phyloP scores from a whole-genome alignment of 1,140 invertebrate species.

The Anoplophora glabripennis region DNA sequence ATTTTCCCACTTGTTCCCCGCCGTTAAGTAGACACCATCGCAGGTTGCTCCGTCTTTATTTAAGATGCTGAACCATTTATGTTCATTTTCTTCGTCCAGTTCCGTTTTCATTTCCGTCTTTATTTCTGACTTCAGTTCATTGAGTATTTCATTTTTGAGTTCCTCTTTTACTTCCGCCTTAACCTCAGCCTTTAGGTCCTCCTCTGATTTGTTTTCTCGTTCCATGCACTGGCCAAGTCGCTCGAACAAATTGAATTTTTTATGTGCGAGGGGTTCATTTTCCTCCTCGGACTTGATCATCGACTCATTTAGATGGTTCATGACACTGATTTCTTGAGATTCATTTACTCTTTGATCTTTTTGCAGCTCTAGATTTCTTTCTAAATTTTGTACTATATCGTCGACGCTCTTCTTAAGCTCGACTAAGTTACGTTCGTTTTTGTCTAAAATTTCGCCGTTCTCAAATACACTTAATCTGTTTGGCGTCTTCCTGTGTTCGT shows the following conservation, averaged over 20 bases:
- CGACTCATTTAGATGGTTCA: conserved; percentile 17
- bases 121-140: conserved; percentile 45
- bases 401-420: conserved; percentile 57
- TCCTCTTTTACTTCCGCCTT: conserved; percentile 53
- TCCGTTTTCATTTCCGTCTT: conserved; percentile 50
- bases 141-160: conserved; percentile 49
- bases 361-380: conserved; percentile 34
- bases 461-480: conserved; percentile 37
- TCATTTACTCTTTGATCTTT: conserved; percentile 35
- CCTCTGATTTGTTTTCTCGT: conserved; percentile 50
- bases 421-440: conserved; percentile 49
- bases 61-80: conserved; percentile 63
- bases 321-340: conserved; percentile 32
- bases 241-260: conserved; percentile 48
- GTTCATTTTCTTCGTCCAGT: conserved; percentile 49
- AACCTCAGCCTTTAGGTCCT: conserved; percentile 53
- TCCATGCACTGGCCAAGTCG: conserved; percentile 50
- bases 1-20: conserved; percentile 44
- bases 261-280: conserved; percentile 31
- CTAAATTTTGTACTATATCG: conserved; percentile 52
- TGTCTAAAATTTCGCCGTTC: conserved; percentile 43
- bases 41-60: conserved; percentile 57
- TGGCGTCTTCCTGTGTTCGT: conserved; percentile 45
- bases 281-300: conserved; percentile 29
- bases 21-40: conserved; percentile 49